These are phyloP conservation scores for Eretmodus cyanostictus DNA, from an alignment of 2,113 vertebrate species.

Conservation along the genomic window DNA sequence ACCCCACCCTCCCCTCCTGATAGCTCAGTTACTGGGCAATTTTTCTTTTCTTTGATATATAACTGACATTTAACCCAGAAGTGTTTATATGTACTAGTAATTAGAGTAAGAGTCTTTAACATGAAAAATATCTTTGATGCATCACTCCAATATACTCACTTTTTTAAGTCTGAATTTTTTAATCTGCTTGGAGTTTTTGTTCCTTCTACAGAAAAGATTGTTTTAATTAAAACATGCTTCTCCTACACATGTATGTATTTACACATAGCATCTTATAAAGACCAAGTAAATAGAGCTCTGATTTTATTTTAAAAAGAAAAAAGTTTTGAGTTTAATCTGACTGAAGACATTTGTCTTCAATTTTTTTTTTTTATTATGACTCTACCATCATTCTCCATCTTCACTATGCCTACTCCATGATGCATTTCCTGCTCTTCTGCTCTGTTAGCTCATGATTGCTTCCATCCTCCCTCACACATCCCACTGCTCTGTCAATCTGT, in stretches of 20 bases:
- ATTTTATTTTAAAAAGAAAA: rapidly evolving
- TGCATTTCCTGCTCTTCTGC: neutral
- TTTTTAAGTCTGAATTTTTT: neutral
- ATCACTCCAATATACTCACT: neutral
- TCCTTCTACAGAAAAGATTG: neutral
- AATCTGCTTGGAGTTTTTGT: neutral
- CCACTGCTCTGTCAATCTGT: neutral
- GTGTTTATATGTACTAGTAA: neutral
- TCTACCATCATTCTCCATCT: neutral
- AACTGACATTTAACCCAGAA: neutral
- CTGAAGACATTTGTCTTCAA: neutral
- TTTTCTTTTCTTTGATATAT: neutral
- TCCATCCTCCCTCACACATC: neutral
- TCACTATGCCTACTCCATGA: neutral
- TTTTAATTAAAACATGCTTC: neutral
- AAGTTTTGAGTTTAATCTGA: neutral
- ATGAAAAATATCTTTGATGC: neutral
- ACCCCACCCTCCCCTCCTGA: neutral
- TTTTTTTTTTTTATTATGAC: neutral
- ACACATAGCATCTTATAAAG: neutral
- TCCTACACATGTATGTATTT: neutral
- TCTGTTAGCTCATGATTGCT: neutral
- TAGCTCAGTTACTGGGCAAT: neutral
- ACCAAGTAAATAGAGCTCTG: rapidly evolving
- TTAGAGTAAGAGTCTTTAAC: neutral